Evolutionary conservation across 2,797 vertebrate species (phyloP).

Genomic region (Choloepus didactylus): DNA sequence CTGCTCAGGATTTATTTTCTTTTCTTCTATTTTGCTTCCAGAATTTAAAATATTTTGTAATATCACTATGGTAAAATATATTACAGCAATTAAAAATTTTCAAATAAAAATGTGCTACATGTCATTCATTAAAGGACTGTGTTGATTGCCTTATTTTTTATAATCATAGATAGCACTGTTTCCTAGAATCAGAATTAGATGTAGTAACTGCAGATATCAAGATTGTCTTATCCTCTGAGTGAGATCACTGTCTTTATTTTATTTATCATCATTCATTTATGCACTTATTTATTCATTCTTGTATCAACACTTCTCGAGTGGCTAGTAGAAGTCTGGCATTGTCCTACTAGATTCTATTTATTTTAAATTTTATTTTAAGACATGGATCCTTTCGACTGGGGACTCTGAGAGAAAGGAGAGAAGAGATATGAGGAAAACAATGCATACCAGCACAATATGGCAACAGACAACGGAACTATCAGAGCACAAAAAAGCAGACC

Average conservation of each 20-base stretch:
- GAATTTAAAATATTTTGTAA: background rate
- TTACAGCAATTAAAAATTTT: background rate
- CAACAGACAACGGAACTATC: no score
- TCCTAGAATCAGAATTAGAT: conserved; percentile 27
- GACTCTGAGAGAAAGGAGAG: background rate
- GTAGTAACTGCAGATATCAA: background rate
- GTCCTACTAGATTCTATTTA: background rate
- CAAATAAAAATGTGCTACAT: background rate
- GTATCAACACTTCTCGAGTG: background rate
- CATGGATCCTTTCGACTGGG: background rate
- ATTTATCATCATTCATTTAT: background rate
- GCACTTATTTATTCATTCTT: background rate
- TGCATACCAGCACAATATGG: background rate
- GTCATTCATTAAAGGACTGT: background rate
- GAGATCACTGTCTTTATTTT: background rate
- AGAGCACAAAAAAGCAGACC: background rate
- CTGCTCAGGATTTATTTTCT: background rate
- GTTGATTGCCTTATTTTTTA: background rate
- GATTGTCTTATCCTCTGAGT: background rate
- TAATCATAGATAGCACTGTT: background rate
- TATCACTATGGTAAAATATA: background rate
- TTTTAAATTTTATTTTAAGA: background rate
- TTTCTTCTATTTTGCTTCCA: no score
- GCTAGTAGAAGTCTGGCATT: background rate
- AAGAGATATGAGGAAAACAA: background rate